Base-by-base conservation (phyloP, 2,888 invertebrate species). In the Callinectes sapidus region DNA sequence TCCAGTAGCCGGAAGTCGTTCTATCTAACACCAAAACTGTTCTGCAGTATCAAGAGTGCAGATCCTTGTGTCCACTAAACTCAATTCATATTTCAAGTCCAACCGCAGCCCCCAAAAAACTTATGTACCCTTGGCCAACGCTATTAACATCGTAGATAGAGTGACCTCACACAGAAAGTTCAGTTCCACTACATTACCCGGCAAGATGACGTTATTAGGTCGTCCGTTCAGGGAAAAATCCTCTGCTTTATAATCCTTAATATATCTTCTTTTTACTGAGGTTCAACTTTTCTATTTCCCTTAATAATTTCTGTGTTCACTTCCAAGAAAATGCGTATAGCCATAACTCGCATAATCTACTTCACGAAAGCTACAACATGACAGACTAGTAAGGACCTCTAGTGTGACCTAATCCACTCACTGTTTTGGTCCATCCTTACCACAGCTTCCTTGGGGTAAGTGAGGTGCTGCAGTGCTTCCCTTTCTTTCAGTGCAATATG, bases 111-210 rank as follows among this genome's bases (percentile, higher is more conserved):
- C 71, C 71, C 71, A 71, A 2, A 61, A 61, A 23, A 16, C 23
- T 16, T 16, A 16, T 48, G 48, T 71, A 6, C 71, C 23, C 6
- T n/a, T 71, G 23, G n/a, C 71, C 71, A 18, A 71, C 35, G 14
- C 16, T 35, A 81, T 81, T 81, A 81, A 35, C 81, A 81, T 81
- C 23, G 23, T n/a, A 35, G 35, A 35, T 81, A n/a, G 81, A 81
- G 32, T 81, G 81, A 81, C 81, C 81, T 35, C 35, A 81, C 81
- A 81, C 35, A 81, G 81, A 81, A 81, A 81, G 81, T 81, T 81
- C 81, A 14, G 10, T 81, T 81, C 81, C 81, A 35, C 35, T 81
- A 35, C 81, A 35, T 35, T 81, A 8, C 81, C 81, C 81, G 14
- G 32, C 32, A 16, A 81, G 81, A 81, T 81, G 32, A 81, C 81